A percentile compares a stretch with the other conserved stretches of the same genome.
Evolutionary conservation across 30 jellyfish, hydroid and myxozoan genomes (phyloP).

Genomic region (Pelagia noctiluca): DNA sequence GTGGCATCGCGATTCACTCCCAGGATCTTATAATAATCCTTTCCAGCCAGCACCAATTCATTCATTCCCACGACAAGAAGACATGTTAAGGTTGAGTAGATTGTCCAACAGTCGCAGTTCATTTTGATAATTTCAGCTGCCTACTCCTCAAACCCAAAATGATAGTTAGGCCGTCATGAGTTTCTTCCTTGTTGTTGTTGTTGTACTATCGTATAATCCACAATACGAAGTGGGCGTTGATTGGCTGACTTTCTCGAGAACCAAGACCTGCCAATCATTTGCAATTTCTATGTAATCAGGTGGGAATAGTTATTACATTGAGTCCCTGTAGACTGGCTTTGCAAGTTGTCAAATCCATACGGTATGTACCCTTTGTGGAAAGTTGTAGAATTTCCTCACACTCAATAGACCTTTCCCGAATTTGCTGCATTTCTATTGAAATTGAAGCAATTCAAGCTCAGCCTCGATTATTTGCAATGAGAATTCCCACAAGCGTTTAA

Average conservation of each 20-base stretch:
- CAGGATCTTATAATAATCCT: slow-evolving; percentile 89
- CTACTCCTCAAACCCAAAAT: too few relatives aligned
- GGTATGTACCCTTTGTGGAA: too few relatives aligned
- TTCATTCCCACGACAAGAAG: slow-evolving; percentile 42
- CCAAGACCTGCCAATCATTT: not conserved
- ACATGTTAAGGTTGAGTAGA: slow-evolving; percentile 55
- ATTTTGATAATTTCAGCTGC: slow-evolving; percentile 25
- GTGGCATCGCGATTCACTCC: slow-evolving; percentile 88
- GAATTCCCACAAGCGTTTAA: too few relatives aligned
- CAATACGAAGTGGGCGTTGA: slow-evolving; percentile 54
- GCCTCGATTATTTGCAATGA: too few relatives aligned
- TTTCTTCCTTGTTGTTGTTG: slow-evolving; percentile 5
- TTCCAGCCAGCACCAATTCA: slow-evolving; percentile 67
- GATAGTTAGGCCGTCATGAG: not conserved
- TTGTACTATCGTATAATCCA: not conserved
- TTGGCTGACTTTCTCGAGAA: slow-evolving; percentile 25
- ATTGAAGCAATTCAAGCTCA: too few relatives aligned
- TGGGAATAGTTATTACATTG: not conserved
- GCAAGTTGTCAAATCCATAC: too few relatives aligned
- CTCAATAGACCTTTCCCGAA: too few relatives aligned
- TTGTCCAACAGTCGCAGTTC: slow-evolving; percentile 65
- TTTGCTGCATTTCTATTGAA: too few relatives aligned
- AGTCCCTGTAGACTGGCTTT: too few relatives aligned
- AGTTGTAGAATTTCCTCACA: too few relatives aligned
- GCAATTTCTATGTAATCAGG: not conserved